Conservation (phyloP, 1,140 invertebrate genomes). For the Triops longicaudatus region DNA sequence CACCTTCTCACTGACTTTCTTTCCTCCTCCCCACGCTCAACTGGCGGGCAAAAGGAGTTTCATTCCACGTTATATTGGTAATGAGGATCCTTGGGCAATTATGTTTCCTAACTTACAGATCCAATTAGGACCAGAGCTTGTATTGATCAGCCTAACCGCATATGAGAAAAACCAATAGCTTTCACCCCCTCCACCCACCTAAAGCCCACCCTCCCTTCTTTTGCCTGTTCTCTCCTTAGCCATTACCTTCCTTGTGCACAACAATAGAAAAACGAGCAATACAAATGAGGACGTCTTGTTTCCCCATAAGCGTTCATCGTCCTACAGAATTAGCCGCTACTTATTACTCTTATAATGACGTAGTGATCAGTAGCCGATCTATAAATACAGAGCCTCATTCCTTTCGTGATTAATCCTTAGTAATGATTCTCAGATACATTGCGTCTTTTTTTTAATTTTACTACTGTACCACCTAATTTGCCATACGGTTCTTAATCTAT, state of each 20-base stretch:
- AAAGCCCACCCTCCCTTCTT: not conserved
- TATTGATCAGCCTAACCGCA: conserved; percentile 14
- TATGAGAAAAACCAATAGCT: conserved; percentile 13
- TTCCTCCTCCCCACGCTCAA: not conserved
- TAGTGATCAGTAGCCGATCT: not conserved
- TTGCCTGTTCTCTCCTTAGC: not conserved
- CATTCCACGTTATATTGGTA: not conserved
- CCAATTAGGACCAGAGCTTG: conserved; percentile 1
- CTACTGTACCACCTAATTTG: no score
- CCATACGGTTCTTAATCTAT: no score
- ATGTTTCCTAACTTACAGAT: conserved; percentile 12
- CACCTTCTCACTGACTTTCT: not conserved
- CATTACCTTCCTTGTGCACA: not conserved
- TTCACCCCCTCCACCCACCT: not conserved
- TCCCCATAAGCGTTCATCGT: not conserved
- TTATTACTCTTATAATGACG: not conserved
- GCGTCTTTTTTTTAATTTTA: no score
- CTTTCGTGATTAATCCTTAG: no score
- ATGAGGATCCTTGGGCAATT: conserved; percentile 11
- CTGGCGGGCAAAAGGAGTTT: conserved; percentile 6
- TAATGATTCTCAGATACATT: no score
- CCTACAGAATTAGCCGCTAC: not conserved
- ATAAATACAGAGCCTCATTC: not conserved
- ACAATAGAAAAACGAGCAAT: not conserved
- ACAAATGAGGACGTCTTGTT: not conserved